phyloP scores from a whole-genome alignment of 2,113 vertebrate species.

The Gasterosteus aculeatus region DNA sequence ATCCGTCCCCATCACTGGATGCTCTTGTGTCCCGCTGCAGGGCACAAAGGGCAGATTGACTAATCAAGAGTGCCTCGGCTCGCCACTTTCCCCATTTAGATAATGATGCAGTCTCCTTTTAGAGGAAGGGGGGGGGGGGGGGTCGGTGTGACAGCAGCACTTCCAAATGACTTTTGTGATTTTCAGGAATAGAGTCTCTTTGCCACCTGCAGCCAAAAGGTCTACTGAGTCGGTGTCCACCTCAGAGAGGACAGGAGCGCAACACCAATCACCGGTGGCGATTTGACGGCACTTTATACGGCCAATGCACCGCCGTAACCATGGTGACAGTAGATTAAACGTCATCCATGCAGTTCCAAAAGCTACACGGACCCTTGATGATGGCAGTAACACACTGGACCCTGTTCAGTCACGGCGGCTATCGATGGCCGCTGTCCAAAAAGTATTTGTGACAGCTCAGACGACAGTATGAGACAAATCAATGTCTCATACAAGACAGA shows the following conservation, averaged over 20 bases:
- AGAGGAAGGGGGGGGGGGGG: neutral
- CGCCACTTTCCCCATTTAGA: conserved; percentile 43
- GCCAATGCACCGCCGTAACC: no score
- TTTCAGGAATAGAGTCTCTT: neutral
- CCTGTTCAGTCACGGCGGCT: neutral
- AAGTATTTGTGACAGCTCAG: neutral
- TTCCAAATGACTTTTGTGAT: neutral
- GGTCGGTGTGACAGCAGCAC: neutral
- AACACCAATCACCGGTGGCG: neutral
- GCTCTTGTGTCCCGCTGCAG: conserved; percentile 63
- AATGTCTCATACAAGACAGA: neutral
- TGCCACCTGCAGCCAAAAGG: neutral
- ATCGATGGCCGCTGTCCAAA: neutral
- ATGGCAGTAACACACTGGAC: neutral
- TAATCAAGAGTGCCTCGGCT: conserved; percentile 45
- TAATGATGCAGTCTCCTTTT: conserved; percentile 41
- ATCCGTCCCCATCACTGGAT: conserved; percentile 74
- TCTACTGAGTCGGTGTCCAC: conserved; percentile 6
- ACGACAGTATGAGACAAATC: neutral
- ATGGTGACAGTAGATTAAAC: no score
- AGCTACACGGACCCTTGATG: neutral
- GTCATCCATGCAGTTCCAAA: no score
- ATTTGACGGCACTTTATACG: neutral
- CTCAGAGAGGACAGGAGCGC: neutral
- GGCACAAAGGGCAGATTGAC: conserved; percentile 81